These are phyloP conservation scores for Hemitrygon akajei DNA, from an alignment of 2,797 vertebrate species.

Conservation along the genomic window DNA sequence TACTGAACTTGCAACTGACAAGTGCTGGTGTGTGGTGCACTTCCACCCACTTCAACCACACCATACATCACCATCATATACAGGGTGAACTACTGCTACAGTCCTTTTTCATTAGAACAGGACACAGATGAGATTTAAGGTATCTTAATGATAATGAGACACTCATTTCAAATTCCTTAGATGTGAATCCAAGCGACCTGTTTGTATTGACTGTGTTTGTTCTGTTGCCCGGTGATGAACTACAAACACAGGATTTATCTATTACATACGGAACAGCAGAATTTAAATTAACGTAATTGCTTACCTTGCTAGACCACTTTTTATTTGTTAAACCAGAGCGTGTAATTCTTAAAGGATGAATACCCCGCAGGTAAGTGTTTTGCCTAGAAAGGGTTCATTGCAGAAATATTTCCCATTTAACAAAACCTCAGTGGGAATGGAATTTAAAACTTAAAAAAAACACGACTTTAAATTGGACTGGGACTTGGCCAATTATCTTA, in stretches of 20 bases:
- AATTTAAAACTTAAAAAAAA: background rate
- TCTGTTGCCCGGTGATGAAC: background rate
- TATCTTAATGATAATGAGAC: background rate
- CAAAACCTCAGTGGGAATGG: background rate
- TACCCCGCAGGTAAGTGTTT: background rate
- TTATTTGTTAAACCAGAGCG: background rate
- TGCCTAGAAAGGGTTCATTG: background rate
- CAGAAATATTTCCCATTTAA: background rate
- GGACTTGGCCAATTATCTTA: background rate
- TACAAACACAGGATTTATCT: background rate
- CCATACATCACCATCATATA: background rate
- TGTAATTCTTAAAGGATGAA: background rate
- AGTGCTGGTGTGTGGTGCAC: background rate
- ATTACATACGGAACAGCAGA: background rate
- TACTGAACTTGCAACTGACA: background rate
- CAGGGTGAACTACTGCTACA: background rate
- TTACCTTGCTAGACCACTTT: background rate
- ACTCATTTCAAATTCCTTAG: background rate
- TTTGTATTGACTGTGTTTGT: background rate
- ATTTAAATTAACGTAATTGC: background rate
- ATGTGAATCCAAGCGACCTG: background rate
- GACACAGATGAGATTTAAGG: background rate
- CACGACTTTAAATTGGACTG: background rate
- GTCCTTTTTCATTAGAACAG: background rate
- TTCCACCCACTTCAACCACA: background rate